A percentile compares a stretch with the other conserved stretches of the same genome.
Conservation (phyloP, 2,888 invertebrate species). For the Apamea crenata region DNA sequence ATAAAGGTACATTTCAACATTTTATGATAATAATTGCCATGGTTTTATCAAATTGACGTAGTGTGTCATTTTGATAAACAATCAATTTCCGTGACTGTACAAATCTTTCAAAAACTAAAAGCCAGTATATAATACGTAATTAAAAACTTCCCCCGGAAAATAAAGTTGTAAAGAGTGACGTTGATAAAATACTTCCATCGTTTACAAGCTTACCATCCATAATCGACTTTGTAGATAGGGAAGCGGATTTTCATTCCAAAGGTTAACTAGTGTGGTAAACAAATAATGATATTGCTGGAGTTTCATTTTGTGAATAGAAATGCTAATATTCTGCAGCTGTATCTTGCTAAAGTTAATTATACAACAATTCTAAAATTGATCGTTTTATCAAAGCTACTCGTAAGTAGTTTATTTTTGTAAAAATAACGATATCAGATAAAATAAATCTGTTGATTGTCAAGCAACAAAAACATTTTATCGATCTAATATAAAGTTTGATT, state of each 20-base stretch:
- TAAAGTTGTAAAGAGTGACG: conserved; percentile 4
- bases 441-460: not conserved
- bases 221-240: conserved; percentile 29
- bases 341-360: not conserved
- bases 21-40: not conserved
- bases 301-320: conserved; percentile 9
- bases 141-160: not conserved
- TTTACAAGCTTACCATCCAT: conserved; percentile 30
- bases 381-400: not conserved
- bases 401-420: not conserved
- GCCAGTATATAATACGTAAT: not conserved
- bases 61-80: not conserved
- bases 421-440: not conserved
- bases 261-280: conserved; percentile 15
- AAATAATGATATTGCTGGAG: not conserved
- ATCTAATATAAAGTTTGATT: not conserved
- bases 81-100: not conserved
- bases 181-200: conserved; percentile 34
- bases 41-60: not conserved
- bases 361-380: not conserved
- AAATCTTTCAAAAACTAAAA: not conserved
- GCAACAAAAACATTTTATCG: not conserved
- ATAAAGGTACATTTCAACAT: not conserved
- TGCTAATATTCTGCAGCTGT: not conserved
- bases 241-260: conserved; percentile 30